Base-by-base conservation (phyloP, 2,888 invertebrate genomes). In the Pristionchus fissidentatus region DNA sequence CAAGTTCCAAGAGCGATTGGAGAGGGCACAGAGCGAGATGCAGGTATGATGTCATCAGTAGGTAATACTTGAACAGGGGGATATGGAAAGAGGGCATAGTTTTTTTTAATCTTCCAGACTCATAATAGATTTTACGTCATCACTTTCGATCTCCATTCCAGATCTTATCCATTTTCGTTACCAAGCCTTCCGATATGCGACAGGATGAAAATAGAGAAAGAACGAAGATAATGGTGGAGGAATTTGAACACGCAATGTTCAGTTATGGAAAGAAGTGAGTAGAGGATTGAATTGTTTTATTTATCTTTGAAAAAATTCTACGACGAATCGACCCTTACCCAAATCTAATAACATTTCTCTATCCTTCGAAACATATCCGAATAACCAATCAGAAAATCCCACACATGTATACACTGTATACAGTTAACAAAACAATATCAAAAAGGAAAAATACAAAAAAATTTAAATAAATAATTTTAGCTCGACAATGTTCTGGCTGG, bases 181-280 rank as follows among this genome's bases (percentile, higher is more conserved):
- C 79, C 15, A 55, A 79, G 15, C 79, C 79, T 0, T n/a, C 55
- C 3, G 79, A 79, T 26, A 38, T 57, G 55, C 55, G 79, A 5
- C 35, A 57, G 29, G 79, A 79, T 5, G 43, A 79, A 2, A 57
- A 55, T 38, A 22, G 79, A 26, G 0, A 41, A 29, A 55, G 79
- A 35, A 29, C 57, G 22, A 79, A 79, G 41, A 55, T 32, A 29
- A 79, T 79, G 79, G 79, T 79, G 1, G 26, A 57, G 26, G 79
- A 79, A 22, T 79, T 57, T 41, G 79, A 79, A 32, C 38, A 57
- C 13, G 79, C 79, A 10, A 79, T 79, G 57, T 79, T 79, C 57
- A 79, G 79, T 22, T 78, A 78, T 22, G 78, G 78, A 55, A 78
- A 78, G 55, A 78, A 55, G 78, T 78, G n/a, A 35, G n/a, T n/a